Base-by-base conservation (phyloP, 2,113 vertebrate species). In the Oceanites oceanicus region DNA sequence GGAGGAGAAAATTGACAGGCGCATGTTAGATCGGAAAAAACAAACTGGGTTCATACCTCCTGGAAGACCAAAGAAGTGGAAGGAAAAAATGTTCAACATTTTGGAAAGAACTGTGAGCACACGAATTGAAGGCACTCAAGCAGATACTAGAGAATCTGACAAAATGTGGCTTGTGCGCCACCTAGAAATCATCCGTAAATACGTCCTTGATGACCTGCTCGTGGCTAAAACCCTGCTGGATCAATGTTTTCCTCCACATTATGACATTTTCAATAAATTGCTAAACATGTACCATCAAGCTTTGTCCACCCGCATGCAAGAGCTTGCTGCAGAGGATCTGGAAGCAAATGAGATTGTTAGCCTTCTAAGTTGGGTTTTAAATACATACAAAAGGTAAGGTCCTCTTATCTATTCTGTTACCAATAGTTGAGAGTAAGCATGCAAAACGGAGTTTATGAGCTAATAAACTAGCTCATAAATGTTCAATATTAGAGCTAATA, bases 151-250 rank as follows among this genome's bases (percentile, higher is more conserved):
- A 62, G 99, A 99, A 86, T 99, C 98, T 2, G 99, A 99, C 97
- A 99, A 99, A 95, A 99, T 99, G 99, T 99, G 99, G 99, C 98
- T 99, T 5, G 99, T 99, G 62, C 98, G 99, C 32, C 99, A 99
- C 49, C 97, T 99, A 26, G 99, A 99, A 97, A 99, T 99, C 90
- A 99, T 99, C 21, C 98, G 99, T 75, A 99, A 99, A 91, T 99
- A 99, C 0, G 98, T 99, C 63, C 96, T 99, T 45, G 99, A 99
- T 45, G 99, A 99, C 92, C 98, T 99, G 32, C 88, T 98, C 0
- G 97, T 99, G 27, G 98, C 99, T 55, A 99, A 99, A 97, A 99
- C 98, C 96, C 97, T 99, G 61, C 97, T 99, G 99, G 99, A 98
- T 68, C 99, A 99, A 45, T 99, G 99, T 78, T 99, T 99, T 80